Evolutionary conservation across 2,113 vertebrate species (phyloP).

Genomic region (Camelus dromedarius): DNA sequence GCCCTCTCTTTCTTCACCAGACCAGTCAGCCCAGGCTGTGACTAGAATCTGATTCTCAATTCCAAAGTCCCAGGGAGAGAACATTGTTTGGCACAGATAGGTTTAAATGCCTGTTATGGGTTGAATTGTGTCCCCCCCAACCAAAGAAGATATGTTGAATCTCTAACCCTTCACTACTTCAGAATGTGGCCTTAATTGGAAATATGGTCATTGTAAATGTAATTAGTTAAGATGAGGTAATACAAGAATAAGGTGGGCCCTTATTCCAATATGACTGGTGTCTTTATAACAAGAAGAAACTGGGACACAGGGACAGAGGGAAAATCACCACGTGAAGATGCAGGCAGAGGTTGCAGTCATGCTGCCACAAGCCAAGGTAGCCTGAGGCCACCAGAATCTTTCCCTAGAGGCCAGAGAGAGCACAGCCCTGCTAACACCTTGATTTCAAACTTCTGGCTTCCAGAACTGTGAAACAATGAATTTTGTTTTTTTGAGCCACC

Average conservation of each 20-base stretch:
- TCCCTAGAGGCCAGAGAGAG: background rate
- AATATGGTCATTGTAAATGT: background rate
- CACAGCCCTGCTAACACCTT: background rate
- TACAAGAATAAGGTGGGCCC: background rate
- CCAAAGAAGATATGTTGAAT: background rate
- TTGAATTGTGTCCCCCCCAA: background rate
- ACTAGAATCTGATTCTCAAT: constrained; percentile 45
- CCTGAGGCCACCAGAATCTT: background rate
- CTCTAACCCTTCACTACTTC: background rate
- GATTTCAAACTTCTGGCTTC: constrained; percentile 16
- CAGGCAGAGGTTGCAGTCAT: background rate
- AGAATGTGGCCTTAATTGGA: constrained; percentile 42
- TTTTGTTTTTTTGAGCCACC: background rate
- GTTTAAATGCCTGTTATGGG: background rate
- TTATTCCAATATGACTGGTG: background rate
- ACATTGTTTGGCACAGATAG: background rate
- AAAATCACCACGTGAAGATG: background rate
- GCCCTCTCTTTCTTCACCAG: background rate
- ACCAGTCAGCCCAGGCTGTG: background rate
- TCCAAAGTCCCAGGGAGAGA: background rate
- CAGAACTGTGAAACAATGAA: background rate
- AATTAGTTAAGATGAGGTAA: background rate
- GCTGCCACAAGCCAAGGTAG: background rate
- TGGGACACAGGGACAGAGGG: background rate
- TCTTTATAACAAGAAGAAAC: background rate